Evolutionary conservation across 2,113 vertebrate species (phyloP), one percentile per base, ranked within the genome.

Genomic region (Stomatorhinus ivindoensis): DNA sequence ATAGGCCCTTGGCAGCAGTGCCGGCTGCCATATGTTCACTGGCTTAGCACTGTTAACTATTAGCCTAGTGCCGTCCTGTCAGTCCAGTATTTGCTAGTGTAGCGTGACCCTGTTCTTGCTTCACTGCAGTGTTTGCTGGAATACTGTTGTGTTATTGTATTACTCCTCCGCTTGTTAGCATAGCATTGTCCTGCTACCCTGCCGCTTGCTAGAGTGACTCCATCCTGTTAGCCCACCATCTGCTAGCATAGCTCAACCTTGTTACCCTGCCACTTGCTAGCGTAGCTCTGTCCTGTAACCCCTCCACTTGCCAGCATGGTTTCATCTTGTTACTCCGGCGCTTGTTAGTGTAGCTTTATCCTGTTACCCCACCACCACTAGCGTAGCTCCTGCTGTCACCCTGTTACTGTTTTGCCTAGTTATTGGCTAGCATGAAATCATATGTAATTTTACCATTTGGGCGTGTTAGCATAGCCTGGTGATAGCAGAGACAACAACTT

Each of bases 1-100:
- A 94, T 93, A 94, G 87, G 93, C 93, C 95, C 89, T 65, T 90
- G 89, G 90, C 92, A 94, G 94, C 94, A 95, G 88, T 93, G 92
- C 83, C 13, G 42, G 48, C 15, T 24, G 42, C 82, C 82, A 86
- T 35, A 86, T 93, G 91, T 91, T 46, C 21, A 42, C 82, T 47
- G 8, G 82, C 42, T 84, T 46, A 84, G 82, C 82, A 4, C 42
- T 42, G 42, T 84, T 84, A 42, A 3, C 82, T 44, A 17, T 47
- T 46, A 47, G 82, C 82, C 4, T 47, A 47, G 44, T 1, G 82
- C 19, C 35, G 35, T 76, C 27, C 27, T 76, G 27, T 39, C 35
- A 42, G 3, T 80, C 24, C 83, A 48, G 21, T 48, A n/a, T 48
- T 47, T 19, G 24, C 11, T 47, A 48, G 42, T 13, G 44, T 50